These are phyloP conservation scores for Silurus glanis DNA, from an alignment of 2,113 vertebrate species.

Conservation along the genomic window DNA sequence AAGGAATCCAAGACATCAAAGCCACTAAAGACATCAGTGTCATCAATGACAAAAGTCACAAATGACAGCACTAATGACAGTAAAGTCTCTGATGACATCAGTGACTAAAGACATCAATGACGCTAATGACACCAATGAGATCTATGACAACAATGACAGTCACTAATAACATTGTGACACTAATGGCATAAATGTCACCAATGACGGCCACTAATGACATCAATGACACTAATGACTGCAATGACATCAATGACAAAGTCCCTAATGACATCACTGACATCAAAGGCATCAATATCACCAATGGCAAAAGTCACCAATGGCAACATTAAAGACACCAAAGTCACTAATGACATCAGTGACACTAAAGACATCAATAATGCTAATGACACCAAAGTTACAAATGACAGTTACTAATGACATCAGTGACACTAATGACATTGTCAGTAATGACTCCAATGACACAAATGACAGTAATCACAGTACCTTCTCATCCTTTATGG, in stretches of 20 bases:
- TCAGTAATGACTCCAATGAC: background rate
- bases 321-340: background rate
- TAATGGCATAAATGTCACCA: background rate
- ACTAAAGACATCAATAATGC: background rate
- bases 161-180: background rate
- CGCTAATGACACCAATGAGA: background rate
- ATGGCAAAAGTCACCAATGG: background rate
- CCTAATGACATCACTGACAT: background rate
- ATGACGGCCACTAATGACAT: background rate
- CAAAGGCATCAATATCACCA: background rate
- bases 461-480: slow-evolving; percentile 63
- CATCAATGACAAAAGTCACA: background rate
- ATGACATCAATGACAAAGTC: background rate
- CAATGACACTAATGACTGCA: no score
- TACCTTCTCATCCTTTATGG: slow-evolving; percentile 96
- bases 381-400: background rate
- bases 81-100: background rate
- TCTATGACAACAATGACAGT: no score
- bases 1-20: background rate
- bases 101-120: background rate
- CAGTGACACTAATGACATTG: background rate
- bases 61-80: background rate
- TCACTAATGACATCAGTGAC: background rate
- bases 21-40: background rate
- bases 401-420: background rate